Percentiles rank a stretch among this genome's conserved stretches.
These are phyloP conservation scores for Montipora capricornis DNA, from an alignment of 64 coral and sea anemone genomes.

Conservation along the genomic window DNA sequence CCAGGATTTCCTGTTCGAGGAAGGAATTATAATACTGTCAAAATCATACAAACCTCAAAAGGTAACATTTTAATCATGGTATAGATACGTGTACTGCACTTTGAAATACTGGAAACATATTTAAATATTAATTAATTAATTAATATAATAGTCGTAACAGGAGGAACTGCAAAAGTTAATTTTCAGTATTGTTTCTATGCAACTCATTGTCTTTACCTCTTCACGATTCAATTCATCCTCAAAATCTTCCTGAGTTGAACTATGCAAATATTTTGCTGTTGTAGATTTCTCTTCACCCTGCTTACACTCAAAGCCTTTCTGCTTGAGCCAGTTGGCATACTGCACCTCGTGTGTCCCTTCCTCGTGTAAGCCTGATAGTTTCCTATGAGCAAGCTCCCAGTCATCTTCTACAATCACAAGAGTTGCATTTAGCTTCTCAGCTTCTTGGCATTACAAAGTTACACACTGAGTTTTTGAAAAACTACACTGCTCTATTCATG, in stretches of 20 bases:
- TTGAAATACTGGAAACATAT: too few species aligned
- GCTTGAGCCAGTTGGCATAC: slow-evolving; percentile 6
- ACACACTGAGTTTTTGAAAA: too few species aligned
- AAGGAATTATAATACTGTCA: not conserved
- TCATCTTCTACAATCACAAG: slow-evolving; percentile 54
- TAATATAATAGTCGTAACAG: too few species aligned
- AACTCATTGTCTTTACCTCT: slow-evolving; percentile 34
- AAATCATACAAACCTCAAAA: not conserved
- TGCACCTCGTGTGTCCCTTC: not conserved
- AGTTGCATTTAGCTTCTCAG: not conserved
- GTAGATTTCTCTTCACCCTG: not conserved
- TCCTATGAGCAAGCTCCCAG: slow-evolving; percentile 57
- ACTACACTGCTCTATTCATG: too few species aligned
- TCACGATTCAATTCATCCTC: slow-evolving; percentile 59
- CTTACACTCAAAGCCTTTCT: not conserved
- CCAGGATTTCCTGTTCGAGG: slow-evolving; percentile 64
- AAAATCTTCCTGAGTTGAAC: not conserved
- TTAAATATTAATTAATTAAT: too few species aligned
- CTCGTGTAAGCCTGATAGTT: slow-evolving; percentile 27
- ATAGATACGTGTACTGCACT: too few species aligned
- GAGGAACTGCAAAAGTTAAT: too few species aligned
- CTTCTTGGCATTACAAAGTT: too few species aligned
- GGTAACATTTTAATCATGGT: too few species aligned
- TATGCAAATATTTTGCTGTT: not conserved
- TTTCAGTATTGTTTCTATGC: too few species aligned